Percentiles rank a stretch among this genome's conserved stretches.
phyloP scores from a whole-genome alignment of 2,888 invertebrate genomes.

The Luperina testacea region DNA sequence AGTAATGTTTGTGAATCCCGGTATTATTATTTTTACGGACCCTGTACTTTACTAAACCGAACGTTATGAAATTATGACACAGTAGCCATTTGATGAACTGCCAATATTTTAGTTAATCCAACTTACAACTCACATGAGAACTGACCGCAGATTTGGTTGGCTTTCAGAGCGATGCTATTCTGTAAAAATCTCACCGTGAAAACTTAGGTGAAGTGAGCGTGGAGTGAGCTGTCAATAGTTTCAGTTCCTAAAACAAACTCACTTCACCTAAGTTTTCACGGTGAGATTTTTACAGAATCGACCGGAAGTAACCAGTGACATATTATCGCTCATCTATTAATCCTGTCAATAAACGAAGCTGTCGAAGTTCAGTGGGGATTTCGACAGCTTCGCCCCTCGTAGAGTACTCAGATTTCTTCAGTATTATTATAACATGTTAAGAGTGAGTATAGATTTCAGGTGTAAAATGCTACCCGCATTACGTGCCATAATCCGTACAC shows the following conservation, averaged over 20 bases:
- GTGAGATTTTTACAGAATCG: too few species aligned
- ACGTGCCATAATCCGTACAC: background rate
- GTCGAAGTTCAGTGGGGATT: too few species aligned
- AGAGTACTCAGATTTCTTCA: background rate
- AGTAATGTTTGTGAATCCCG: too few species aligned
- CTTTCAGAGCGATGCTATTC: too few species aligned
- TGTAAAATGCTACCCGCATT: slow-evolving; percentile 13
- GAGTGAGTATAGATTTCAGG: background rate
- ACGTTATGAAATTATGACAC: background rate
- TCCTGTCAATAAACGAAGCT: background rate
- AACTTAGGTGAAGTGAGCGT: too few species aligned
- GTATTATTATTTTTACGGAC: background rate
- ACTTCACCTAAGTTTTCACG: too few species aligned
- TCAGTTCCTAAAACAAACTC: too few species aligned
- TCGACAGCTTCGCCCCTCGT: background rate
- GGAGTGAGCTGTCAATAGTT: too few species aligned
- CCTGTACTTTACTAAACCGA: background rate
- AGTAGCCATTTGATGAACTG: background rate
- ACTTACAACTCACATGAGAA: background rate
- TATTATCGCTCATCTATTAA: background rate
- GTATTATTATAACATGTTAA: slow-evolving; percentile 4
- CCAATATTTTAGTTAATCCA: background rate
- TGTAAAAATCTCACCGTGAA: too few species aligned
- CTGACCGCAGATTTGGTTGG: background rate
- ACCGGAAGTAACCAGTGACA: too few species aligned